Percentiles rank a stretch among this genome's conserved stretches.
phyloP scores from a whole-genome alignment of 2,797 vertebrate species.

The Triplophysa yarkandensis region DNA sequence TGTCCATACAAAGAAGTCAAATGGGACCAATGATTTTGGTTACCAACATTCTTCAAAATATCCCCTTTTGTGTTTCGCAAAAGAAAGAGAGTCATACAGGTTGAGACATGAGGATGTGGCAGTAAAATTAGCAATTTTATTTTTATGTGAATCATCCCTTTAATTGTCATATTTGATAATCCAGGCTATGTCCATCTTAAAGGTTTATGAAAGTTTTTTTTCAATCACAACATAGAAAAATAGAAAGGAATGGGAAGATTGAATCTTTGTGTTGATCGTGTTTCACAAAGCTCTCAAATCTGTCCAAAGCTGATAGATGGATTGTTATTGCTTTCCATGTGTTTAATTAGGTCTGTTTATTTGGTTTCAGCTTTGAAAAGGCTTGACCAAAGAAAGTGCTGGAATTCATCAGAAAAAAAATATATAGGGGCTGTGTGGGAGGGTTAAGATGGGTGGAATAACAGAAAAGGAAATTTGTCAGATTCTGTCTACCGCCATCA shows the following conservation, averaged over 20 bases:
- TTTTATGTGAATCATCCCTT: no score
- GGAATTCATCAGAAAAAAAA: slow-evolving; percentile 31
- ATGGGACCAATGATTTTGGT: no score
- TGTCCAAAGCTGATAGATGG: slow-evolving; percentile 67
- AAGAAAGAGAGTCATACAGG: no score
- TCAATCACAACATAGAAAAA: background rate
- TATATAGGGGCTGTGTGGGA: background rate
- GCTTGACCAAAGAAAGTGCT: slow-evolving; percentile 57
- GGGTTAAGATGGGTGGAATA: background rate
- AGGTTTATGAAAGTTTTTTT: background rate
- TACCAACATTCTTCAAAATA: no score
- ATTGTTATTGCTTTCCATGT: slow-evolving; percentile 71
- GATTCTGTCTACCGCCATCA: slow-evolving; percentile 25
- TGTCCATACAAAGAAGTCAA: no score
- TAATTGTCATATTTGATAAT: background rate
- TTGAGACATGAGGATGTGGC: no score
- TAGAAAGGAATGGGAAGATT: slow-evolving; percentile 9
- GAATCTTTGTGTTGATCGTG: slow-evolving; percentile 59
- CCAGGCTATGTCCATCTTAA: background rate
- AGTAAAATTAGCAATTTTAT: no score
- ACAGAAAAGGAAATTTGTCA: slow-evolving; percentile 33
- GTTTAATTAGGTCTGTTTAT: slow-evolving; percentile 73
- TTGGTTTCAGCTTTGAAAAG: slow-evolving; percentile 62
- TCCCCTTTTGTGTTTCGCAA: no score
- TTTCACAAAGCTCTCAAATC: slow-evolving; percentile 58